phyloP scores from a whole-genome alignment of 2,797 vertebrate genomes.

The Takifugu rubripes region DNA sequence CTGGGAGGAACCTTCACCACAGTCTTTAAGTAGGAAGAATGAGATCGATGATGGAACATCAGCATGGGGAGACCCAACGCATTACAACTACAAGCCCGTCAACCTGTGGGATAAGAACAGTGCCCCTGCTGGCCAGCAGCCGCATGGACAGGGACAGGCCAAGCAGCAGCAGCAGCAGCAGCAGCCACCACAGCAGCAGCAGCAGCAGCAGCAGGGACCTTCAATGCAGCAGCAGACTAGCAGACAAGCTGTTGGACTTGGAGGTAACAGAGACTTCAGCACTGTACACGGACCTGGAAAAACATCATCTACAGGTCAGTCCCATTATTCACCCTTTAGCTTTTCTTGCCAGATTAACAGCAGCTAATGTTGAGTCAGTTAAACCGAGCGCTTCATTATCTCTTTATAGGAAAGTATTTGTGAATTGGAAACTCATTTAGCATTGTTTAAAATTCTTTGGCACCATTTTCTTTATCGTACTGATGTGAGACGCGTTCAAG shows the following conservation, averaged over 20 bases:
- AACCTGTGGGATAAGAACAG: conserved; percentile 97
- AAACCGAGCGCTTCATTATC: too few relatives aligned
- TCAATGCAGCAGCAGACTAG: conserved; percentile 62
- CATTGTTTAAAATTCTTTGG: too few relatives aligned
- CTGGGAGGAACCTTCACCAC: conserved; percentile 97
- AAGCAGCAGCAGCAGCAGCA: conserved; percentile 19
- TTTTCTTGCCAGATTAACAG: too few relatives aligned
- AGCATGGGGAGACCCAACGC: conserved; percentile 96
- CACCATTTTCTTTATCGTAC: too few relatives aligned
- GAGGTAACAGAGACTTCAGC: conserved; percentile 68
- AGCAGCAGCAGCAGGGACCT: conserved; percentile 52
- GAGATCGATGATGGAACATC: conserved; percentile 98
- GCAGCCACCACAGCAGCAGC: conserved; percentile 39
- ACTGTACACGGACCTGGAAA: conserved; percentile 67
- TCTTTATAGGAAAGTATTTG: neutral
- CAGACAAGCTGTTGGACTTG: conserved; percentile 59
- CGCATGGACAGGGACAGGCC: conserved; percentile 40
- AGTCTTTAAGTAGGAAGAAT: conserved; percentile 92
- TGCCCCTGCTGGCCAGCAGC: conserved; percentile 72
- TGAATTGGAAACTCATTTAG: neutral
- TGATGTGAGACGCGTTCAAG: too few relatives aligned
- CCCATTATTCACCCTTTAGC: too few relatives aligned
- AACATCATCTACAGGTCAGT: conserved; percentile 64
- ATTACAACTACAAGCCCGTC: conserved; percentile 93
- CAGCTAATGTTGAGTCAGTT: too few relatives aligned